Conservation (phyloP, 2,113 vertebrate genomes). For the Alectura lathami region DNA sequence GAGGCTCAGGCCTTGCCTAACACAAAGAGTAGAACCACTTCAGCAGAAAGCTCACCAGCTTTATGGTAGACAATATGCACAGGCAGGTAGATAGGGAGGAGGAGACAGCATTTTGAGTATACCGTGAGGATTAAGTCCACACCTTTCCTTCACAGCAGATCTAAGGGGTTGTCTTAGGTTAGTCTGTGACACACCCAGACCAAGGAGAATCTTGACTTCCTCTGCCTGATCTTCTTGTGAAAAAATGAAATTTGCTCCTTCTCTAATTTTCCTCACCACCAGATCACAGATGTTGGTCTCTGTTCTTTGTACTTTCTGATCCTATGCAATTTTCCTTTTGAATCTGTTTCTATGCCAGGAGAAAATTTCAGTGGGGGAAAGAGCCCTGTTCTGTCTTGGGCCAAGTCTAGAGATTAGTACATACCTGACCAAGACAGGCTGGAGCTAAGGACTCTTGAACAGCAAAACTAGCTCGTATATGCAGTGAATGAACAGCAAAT, state of each 20-base stretch:
- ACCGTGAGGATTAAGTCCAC: neutral
- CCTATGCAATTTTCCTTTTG: accelerated
- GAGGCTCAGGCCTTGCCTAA: neutral
- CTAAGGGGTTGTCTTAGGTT: neutral
- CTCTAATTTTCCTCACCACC: neutral
- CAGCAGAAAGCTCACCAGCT: neutral
- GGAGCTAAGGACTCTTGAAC: neutral
- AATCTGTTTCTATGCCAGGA: neutral
- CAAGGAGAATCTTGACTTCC: neutral
- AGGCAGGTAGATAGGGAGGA: neutral
- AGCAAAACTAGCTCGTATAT: neutral
- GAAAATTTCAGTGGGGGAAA: neutral
- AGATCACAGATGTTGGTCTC: neutral
- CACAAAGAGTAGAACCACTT: neutral
- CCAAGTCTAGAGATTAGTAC: neutral
- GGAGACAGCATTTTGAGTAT: neutral
- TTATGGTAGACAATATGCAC: neutral
- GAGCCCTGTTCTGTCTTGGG: too few species aligned
- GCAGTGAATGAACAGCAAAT: neutral
- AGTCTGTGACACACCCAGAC: too few species aligned
- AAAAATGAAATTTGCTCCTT: neutral
- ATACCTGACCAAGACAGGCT: neutral
- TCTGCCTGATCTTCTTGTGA: neutral
- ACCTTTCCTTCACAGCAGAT: neutral
- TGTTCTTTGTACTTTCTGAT: neutral